phyloP scores from a whole-genome alignment of 2,113 vertebrate genomes.

The Colinus virginianus region DNA sequence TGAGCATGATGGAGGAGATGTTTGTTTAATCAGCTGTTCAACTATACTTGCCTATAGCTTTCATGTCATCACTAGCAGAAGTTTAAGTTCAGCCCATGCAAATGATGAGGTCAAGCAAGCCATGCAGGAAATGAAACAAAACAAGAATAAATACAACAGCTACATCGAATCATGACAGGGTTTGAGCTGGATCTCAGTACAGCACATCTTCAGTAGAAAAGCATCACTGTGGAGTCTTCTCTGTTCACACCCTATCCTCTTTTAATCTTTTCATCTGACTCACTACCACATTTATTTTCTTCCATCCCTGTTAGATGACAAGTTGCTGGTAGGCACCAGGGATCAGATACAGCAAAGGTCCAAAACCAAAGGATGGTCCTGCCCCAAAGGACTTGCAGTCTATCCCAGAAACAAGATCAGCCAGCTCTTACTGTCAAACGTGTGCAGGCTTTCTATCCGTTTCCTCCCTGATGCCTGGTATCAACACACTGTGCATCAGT shows the following conservation, averaged over 20 bases:
- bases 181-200: not conserved
- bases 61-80: not conserved
- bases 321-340: rapidly evolving
- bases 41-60: not conserved
- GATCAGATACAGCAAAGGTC: not conserved
- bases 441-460: not conserved
- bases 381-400: not conserved
- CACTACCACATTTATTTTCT: not conserved
- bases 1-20: not conserved
- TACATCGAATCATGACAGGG: not conserved
- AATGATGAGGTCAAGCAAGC: not conserved
- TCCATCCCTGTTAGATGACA: not conserved
- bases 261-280: not conserved
- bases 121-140: rapidly evolving
- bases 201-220: not conserved
- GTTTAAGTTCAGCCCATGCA: not conserved
- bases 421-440: not conserved
- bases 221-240: not conserved
- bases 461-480: not conserved
- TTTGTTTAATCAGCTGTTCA: not conserved
- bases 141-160: not conserved
- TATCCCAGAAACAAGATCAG: not conserved
- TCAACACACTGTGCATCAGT: not conserved
- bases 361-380: not conserved
- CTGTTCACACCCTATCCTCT: not conserved